phyloP scores from a whole-genome alignment of 2,888 invertebrate genomes.

The Volucella bombylans region DNA sequence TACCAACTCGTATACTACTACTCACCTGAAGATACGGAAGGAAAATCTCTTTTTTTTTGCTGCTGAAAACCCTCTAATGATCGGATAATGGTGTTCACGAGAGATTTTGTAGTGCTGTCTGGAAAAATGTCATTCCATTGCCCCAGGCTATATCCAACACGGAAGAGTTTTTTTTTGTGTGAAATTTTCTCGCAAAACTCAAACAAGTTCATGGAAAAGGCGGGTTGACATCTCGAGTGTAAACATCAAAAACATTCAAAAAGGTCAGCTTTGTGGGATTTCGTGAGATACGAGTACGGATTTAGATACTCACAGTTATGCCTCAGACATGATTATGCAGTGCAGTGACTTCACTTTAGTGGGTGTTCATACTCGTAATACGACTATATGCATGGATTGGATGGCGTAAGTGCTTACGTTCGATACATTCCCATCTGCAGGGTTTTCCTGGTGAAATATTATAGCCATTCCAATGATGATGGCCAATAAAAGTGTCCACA shows the following conservation, averaged over 20 bases:
- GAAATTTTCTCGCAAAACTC: background rate
- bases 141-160: conserved; percentile 52
- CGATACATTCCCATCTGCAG: background rate
- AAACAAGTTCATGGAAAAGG: conserved; percentile 67
- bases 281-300: conserved; percentile 14
- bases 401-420: conserved; percentile 5
- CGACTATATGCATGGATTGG: background rate
- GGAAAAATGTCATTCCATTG: conserved; percentile 56
- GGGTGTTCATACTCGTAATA: conserved; percentile 1
- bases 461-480: conserved; percentile 8
- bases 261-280: conserved; percentile 37
- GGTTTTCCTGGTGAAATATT: background rate
- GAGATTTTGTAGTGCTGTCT: conserved; percentile 35
- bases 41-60: conserved; percentile 21
- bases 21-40: conserved; percentile 46
- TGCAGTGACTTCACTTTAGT: conserved; percentile 36
- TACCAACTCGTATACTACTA: conserved; percentile 1
- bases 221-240: background rate
- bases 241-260: background rate
- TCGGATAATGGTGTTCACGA: conserved; percentile 52
- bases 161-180: conserved; percentile 46
- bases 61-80: conserved; percentile 23
- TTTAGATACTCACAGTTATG: conserved; percentile 10
- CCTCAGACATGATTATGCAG: conserved; percentile 29
- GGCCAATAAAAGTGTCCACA: conserved; percentile 4